phyloP scores from a whole-genome alignment of 2,113 vertebrate species.

The Perccottus glenii region DNA sequence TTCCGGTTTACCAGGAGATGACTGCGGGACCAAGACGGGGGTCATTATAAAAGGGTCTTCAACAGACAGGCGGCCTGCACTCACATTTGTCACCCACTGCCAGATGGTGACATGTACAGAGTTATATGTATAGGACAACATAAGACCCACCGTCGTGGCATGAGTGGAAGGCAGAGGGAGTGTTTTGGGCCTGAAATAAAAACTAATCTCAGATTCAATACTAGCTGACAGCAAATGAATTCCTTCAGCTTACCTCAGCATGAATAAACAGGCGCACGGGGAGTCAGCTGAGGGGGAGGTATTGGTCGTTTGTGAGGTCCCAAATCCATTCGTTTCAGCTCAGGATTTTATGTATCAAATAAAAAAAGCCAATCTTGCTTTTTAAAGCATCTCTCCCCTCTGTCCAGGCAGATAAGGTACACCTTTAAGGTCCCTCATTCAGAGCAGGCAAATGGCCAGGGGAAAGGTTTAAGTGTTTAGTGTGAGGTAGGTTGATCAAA shows the following conservation, averaged over 20 bases:
- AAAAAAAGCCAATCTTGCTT: slow-evolving; percentile 75
- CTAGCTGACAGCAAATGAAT: slow-evolving; percentile 93
- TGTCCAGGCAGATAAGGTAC: slow-evolving; percentile 70
- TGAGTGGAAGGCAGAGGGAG: slow-evolving; percentile 77
- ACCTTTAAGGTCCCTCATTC: slow-evolving; percentile 68
- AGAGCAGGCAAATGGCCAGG: slow-evolving; percentile 52
- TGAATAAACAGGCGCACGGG: slow-evolving; percentile 86
- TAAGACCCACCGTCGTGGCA: slow-evolving; percentile 45
- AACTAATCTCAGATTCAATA: slow-evolving; percentile 93
- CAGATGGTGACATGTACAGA: slow-evolving; percentile 58
- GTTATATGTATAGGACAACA: slow-evolving; percentile 49
- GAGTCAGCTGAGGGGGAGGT: slow-evolving; percentile 67
- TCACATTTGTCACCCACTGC: slow-evolving; percentile 65
- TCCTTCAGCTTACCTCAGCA: slow-evolving; percentile 93
- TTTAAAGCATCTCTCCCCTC: slow-evolving; percentile 71
- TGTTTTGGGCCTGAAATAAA: slow-evolving; percentile 90
- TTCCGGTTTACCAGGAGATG: slow-evolving; percentile 52
- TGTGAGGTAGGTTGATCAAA: slow-evolving; percentile 16
- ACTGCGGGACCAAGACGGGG: slow-evolving; percentile 51
- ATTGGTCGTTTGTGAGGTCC: slow-evolving; percentile 66
- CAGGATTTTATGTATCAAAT: slow-evolving; percentile 80
- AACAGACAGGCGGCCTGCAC: slow-evolving; percentile 32
- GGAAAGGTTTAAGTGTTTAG: slow-evolving; percentile 25
- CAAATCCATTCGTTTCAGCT: slow-evolving; percentile 79
- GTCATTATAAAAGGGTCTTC: slow-evolving; percentile 63